These are phyloP conservation scores for Desmodus rotundus DNA, from an alignment of 2,113 vertebrate species.

Conservation along the genomic window DNA sequence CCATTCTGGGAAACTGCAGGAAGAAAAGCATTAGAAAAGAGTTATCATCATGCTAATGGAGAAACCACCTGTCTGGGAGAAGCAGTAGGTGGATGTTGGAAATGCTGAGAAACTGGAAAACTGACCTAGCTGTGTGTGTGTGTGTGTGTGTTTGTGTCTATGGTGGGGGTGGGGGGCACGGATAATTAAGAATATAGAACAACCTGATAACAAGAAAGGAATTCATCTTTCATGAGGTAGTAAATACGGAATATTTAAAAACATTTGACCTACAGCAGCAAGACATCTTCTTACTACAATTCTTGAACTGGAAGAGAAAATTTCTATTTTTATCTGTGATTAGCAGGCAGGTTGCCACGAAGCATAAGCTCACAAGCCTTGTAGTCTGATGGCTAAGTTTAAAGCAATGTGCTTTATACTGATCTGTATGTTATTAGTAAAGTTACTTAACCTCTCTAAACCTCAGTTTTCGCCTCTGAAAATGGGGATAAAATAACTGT, in stretches of 20 bases:
- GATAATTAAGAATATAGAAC: background rate
- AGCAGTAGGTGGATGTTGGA: background rate
- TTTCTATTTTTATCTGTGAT: background rate
- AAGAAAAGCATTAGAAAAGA: background rate
- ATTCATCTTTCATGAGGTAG: background rate
- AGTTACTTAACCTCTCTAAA: background rate
- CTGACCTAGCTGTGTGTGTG: background rate
- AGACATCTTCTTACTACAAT: background rate
- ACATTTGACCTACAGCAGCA: background rate
- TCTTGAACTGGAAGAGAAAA: background rate
- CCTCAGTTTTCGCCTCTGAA: slow-evolving; percentile 26
- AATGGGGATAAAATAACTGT: background rate
- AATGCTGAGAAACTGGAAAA: background rate
- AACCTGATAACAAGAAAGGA: background rate
- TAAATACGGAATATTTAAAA: background rate
- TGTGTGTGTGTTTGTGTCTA: no score
- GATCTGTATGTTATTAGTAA: background rate
- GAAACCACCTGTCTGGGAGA: background rate
- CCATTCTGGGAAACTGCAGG: background rate
- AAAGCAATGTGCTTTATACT: background rate
- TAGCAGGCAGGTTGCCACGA: background rate
- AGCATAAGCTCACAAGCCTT: background rate
- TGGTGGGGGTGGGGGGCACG: no score
- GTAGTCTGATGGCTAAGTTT: background rate
- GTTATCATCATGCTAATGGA: background rate